phyloP scores from a whole-genome alignment of 2,797 vertebrate genomes.

The Remorina albescens region DNA sequence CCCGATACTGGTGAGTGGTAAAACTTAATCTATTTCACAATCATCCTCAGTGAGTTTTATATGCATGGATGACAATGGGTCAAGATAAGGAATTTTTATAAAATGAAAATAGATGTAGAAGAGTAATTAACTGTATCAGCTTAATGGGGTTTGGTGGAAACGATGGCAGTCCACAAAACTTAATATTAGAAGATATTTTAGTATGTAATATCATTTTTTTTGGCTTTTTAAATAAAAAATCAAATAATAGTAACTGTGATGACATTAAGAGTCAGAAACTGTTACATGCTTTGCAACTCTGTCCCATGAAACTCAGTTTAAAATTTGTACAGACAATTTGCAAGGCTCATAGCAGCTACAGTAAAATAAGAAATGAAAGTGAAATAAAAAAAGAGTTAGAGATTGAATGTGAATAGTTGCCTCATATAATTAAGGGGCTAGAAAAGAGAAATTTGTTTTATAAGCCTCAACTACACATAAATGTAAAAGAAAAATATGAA shows the following conservation, averaged over 20 bases:
- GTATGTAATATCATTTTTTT: neutral
- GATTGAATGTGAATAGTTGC: neutral
- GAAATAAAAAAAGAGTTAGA: neutral
- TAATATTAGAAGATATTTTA: neutral
- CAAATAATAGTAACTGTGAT: neutral
- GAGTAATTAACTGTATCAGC: neutral
- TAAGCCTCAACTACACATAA: no score
- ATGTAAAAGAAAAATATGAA: neutral
- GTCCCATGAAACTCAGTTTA: conserved; percentile 1
- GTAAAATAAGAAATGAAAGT: neutral
- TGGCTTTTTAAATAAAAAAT: neutral
- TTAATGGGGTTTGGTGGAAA: neutral
- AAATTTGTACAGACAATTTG: neutral
- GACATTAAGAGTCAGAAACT: neutral
- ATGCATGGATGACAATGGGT: neutral
- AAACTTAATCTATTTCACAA: conserved; percentile 15
- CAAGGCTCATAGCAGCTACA: neutral
- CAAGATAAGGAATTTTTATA: neutral
- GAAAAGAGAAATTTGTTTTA: neutral
- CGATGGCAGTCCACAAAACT: neutral
- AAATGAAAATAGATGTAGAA: neutral
- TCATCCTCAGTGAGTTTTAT: neutral
- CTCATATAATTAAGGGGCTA: neutral
- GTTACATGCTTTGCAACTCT: neutral
- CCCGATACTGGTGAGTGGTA: conserved; percentile 59